Conservation (phyloP, 2,888 invertebrate species). For the Spisula subtruncata region DNA sequence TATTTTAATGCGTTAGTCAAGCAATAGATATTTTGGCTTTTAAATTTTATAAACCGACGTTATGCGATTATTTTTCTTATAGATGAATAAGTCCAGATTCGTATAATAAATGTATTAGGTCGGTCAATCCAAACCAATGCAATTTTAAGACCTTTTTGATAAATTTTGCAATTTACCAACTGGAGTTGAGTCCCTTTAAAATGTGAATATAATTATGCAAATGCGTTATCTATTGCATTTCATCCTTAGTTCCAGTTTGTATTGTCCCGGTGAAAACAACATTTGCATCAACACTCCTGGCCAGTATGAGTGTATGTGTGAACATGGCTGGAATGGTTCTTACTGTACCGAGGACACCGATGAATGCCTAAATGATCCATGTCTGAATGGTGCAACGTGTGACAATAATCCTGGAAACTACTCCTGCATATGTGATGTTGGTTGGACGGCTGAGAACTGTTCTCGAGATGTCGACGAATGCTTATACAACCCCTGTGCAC, state of each 20-base stretch:
- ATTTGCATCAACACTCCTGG: neutral
- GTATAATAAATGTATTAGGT: too few relatives aligned
- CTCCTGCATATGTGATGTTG: neutral
- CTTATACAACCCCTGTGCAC: neutral
- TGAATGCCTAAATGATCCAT: neutral
- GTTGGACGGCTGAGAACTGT: neutral
- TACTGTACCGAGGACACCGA: neutral
- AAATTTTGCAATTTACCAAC: too few relatives aligned
- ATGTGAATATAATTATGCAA: too few relatives aligned
- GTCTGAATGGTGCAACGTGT: neutral
- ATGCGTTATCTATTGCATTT: too few relatives aligned
- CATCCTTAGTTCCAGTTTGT: neutral
- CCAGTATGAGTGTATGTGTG: neutral
- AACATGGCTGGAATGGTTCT: neutral
- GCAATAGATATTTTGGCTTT: too few relatives aligned
- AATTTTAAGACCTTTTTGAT: too few relatives aligned
- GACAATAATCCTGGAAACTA: neutral
- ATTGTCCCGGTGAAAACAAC: constrained; percentile 2
- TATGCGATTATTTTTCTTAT: too few relatives aligned
- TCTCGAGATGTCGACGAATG: neutral
- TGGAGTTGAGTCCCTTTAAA: too few relatives aligned
- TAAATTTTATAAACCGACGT: too few relatives aligned
- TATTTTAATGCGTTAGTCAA: too few relatives aligned
- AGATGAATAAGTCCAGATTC: too few relatives aligned
- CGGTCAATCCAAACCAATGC: too few relatives aligned